Base-by-base conservation (phyloP, 2,113 vertebrate genomes). In the Callopanchax toddi region DNA sequence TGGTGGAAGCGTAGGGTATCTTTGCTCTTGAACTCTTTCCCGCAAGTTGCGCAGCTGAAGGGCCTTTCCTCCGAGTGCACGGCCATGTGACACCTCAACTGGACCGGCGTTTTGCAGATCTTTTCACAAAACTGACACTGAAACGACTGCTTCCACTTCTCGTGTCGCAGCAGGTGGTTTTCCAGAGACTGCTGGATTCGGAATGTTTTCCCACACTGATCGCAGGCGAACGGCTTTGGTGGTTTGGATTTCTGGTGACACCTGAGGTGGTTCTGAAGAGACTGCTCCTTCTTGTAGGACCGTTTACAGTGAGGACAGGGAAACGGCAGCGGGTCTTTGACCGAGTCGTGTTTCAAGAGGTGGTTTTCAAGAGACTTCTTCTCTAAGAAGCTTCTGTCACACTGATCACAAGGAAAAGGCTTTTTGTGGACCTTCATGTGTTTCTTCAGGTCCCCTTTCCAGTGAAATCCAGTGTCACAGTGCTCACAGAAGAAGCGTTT, bases 11-110 rank as follows among this genome's bases (percentile, higher is more conserved):
- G 85, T 0, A 90, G 86, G 1, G 88, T 90, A 82, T 87, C 86
- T 48, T 88, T 90, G 7, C 86, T 90, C 78, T 90, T 90, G 56
- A 90, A 90, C 60, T 87, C 86, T 61, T 90, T 90, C 29, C 88
- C 86, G 0, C 88, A 90, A 0, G 85, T 90, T 0, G 71, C 67
- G 0, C 88, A 90, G 76, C 80, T 84, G 76, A 81, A 90, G 0
- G 88, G 88, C 1, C 88, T 32, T 4, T 89, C 88, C 4, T 89
- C 86, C 0, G 88, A 87, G 67, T 90, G 88, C 1, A 90, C 88
- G 13, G 82, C 67, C 83, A 82, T 86, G 82, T 90, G 88, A 44
- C 80, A 70, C 0, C 44, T 76, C 17, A 88, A 63, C 59, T 82
- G 86, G 2, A 86, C 86, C 0, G 71, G 12, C 0, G 83, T 79